These are phyloP conservation scores for Malurus alboscapulatus DNA, from an alignment of 2,113 vertebrate genomes.

Conservation along the genomic window DNA sequence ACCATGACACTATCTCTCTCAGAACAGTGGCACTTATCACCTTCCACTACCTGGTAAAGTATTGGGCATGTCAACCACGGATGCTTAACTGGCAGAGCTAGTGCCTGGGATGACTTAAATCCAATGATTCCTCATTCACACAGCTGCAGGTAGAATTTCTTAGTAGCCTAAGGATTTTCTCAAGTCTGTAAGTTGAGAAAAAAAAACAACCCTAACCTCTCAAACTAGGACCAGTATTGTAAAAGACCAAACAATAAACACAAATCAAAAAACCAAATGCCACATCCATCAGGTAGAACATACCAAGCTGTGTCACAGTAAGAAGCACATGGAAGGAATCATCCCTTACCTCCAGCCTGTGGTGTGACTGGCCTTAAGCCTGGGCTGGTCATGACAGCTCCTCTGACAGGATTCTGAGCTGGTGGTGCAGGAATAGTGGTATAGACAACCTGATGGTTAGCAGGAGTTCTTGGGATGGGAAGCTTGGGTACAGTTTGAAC, in stretches of 20 bases:
- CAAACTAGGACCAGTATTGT: not conserved
- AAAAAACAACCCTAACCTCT: not conserved
- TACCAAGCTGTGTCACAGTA: not conserved
- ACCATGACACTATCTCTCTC: not conserved
- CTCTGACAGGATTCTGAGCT: conserved; percentile 73
- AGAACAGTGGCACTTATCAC: not conserved
- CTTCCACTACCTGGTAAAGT: not conserved
- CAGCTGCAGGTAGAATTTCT: not conserved
- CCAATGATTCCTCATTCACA: not conserved
- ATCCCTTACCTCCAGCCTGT: conserved; percentile 71
- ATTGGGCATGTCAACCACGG: not conserved
- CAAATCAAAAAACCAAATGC: not conserved
- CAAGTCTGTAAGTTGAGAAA: not conserved
- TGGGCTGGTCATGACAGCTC: conserved; percentile 73
- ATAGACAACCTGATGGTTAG: conserved; percentile 79
- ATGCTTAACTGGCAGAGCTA: not conserved
- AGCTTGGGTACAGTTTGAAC: conserved; percentile 73
- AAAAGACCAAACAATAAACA: not conserved
- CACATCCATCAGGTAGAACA: not conserved
- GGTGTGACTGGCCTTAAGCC: conserved; percentile 76
- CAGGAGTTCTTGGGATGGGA: conserved; percentile 72
- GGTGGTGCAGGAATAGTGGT: conserved; percentile 75
- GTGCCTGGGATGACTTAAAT: not conserved
- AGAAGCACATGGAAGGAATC: not conserved
- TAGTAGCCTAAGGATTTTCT: not conserved